Evolutionary conservation across 23 tunicate species (phyloP).

Genomic region (Halocynthia aurantium): DNA sequence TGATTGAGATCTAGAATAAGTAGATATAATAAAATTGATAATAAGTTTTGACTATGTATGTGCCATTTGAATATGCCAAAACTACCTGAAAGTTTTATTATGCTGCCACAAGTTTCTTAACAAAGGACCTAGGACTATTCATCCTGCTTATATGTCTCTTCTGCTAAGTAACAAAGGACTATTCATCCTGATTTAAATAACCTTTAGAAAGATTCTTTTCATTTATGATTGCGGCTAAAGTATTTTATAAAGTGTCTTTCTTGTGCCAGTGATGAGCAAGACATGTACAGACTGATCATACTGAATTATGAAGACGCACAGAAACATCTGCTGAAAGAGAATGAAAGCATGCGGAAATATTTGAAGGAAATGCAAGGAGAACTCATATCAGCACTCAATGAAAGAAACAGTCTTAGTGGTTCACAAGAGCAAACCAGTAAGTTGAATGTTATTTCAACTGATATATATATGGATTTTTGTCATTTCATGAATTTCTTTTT

Average conservation of each 20-base stretch:
- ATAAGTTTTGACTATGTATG: too few relatives aligned
- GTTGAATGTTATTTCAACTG: not conserved
- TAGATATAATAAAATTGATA: too few relatives aligned
- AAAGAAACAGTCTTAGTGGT: constrained; percentile 11
- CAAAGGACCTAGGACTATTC: not conserved
- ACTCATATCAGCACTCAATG: constrained; percentile 63
- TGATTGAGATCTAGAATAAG: too few relatives aligned
- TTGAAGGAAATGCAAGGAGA: constrained; percentile 90
- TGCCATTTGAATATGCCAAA: too few relatives aligned
- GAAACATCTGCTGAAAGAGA: constrained; percentile 60
- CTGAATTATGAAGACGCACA: constrained; percentile 82
- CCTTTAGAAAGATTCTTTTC: too few relatives aligned
- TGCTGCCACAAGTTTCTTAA: too few relatives aligned
- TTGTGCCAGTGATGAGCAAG: constrained; percentile 59
- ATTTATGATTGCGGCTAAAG: too few relatives aligned
- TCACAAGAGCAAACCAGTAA: constrained; percentile 5
- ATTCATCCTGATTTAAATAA: too few relatives aligned
- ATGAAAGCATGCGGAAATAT: constrained; percentile 68
- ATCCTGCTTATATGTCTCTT: not conserved
- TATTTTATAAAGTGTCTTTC: not conserved
- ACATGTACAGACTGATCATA: constrained; percentile 82
- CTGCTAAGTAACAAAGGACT: too few relatives aligned
- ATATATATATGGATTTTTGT: too few relatives aligned
- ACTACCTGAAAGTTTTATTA: too few relatives aligned
- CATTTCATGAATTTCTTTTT: too few relatives aligned